A percentile compares a stretch with the other conserved stretches of the same genome.
These are phyloP conservation scores for Psophia crepitans DNA, from an alignment of 2,113 vertebrate genomes.

Conservation along the genomic window DNA sequence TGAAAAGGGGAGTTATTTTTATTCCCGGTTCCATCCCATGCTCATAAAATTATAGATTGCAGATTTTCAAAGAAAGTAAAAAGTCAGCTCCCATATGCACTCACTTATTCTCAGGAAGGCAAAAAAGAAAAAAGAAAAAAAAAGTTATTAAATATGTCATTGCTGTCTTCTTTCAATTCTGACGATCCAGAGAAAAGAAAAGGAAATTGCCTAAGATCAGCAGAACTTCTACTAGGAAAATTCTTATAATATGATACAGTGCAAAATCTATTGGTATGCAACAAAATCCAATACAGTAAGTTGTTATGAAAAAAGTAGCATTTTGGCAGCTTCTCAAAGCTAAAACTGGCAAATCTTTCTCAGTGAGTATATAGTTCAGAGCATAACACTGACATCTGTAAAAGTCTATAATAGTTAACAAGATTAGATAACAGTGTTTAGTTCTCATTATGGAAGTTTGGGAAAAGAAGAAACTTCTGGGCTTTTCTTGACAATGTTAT, in stretches of 20 bases:
- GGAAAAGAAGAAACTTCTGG: neutral
- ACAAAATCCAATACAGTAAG: neutral
- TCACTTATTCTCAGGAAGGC: neutral
- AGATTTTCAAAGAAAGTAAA: constrained; percentile 15
- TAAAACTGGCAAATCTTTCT: neutral
- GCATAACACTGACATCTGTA: neutral
- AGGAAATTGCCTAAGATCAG: neutral
- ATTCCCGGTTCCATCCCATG: neutral
- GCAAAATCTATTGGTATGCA: neutral
- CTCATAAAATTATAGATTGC: constrained; percentile 24
- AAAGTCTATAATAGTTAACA: neutral
- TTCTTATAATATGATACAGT: neutral
- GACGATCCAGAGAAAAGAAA: neutral
- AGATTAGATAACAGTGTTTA: neutral
- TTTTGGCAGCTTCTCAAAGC: neutral
- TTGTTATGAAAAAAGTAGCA: neutral
- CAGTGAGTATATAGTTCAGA: neutral
- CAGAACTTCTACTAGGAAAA: neutral
- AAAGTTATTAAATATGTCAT: neutral
- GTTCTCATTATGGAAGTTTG: neutral
- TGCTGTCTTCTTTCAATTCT: neutral
- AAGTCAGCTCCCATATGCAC: neutral
- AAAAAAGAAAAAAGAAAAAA: neutral
- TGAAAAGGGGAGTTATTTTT: constrained; percentile 43
- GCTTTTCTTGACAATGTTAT: neutral